Percentiles rank a stretch among this genome's conserved stretches.
phyloP scores from a whole-genome alignment of 2,113 vertebrate species.

The Larimichthys polyactis region DNA sequence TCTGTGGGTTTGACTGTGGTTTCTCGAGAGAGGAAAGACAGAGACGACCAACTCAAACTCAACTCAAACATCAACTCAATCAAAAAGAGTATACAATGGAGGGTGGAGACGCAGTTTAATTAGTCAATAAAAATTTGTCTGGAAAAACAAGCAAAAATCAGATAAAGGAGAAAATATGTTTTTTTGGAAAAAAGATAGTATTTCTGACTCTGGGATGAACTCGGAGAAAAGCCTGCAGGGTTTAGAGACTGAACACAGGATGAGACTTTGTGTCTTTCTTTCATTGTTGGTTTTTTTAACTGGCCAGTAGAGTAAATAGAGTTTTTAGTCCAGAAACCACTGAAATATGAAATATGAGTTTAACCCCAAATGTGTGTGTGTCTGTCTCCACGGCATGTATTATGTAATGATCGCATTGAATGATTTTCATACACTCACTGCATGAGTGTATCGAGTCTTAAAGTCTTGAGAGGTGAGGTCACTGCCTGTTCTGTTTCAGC shows the following conservation, averaged over 20 bases:
- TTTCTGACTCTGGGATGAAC: conserved; percentile 6
- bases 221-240: background rate
- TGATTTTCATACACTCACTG: background rate
- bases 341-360: background rate
- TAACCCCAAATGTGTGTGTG: background rate
- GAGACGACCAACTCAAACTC: background rate
- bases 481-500: conserved; percentile 36
- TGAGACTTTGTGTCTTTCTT: background rate
- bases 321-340: background rate
- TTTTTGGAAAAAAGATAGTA: background rate
- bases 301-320: background rate
- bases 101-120: conserved; percentile 3
- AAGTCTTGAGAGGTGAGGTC: conserved; percentile 46
- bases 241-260: conserved; percentile 1
- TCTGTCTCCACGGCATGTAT: background rate
- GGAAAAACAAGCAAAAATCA: background rate
- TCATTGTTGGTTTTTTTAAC: background rate
- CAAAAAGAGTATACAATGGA: background rate
- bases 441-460: background rate
- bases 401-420: conserved; percentile 11
- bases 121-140: background rate
- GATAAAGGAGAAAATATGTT: background rate
- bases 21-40: background rate
- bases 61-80: background rate
- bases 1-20: background rate